Conservation (phyloP, 2,888 invertebrate genomes). For the Cosmia pyralina region DNA sequence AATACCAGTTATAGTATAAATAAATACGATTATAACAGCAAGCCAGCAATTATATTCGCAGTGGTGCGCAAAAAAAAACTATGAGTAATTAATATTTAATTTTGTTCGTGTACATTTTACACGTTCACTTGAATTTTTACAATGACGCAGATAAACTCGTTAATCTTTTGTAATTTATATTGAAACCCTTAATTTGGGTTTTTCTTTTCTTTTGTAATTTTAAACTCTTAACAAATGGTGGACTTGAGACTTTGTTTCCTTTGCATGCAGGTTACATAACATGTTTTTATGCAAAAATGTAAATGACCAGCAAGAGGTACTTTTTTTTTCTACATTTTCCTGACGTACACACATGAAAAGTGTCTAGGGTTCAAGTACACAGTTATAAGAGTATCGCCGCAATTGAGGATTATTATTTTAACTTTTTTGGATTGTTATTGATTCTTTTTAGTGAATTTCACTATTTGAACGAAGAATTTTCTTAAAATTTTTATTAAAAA, state of each 20-base stretch:
- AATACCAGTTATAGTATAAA: slow-evolving; percentile 4
- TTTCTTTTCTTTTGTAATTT: slow-evolving; percentile 1
- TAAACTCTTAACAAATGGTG: slow-evolving; percentile 11
- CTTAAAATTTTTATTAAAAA: too few species aligned
- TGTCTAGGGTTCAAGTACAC: too few species aligned
- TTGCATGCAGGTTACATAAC: neutral
- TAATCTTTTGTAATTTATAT: slow-evolving; percentile 8
- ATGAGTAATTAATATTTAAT: neutral
- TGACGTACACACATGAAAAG: neutral
- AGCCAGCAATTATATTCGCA: slow-evolving; percentile 5
- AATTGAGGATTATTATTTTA: too few species aligned
- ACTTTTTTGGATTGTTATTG: too few species aligned
- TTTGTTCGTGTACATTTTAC: neutral
- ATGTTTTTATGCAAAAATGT: neutral
- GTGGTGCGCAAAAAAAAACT: neutral
- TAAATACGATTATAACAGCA: neutral
- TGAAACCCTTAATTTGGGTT: neutral
- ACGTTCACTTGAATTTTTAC: slow-evolving; percentile 8
- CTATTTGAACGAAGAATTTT: too few species aligned
- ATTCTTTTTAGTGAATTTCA: too few species aligned
- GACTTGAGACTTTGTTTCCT: slow-evolving; percentile 6
- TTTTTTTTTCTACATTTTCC: neutral
- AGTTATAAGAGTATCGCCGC: too few species aligned
- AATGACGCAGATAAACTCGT: slow-evolving; percentile 12
- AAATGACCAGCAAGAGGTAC: neutral